phyloP scores from a whole-genome alignment of 2,113 vertebrate species.

The Xiphophorus hellerii region DNA sequence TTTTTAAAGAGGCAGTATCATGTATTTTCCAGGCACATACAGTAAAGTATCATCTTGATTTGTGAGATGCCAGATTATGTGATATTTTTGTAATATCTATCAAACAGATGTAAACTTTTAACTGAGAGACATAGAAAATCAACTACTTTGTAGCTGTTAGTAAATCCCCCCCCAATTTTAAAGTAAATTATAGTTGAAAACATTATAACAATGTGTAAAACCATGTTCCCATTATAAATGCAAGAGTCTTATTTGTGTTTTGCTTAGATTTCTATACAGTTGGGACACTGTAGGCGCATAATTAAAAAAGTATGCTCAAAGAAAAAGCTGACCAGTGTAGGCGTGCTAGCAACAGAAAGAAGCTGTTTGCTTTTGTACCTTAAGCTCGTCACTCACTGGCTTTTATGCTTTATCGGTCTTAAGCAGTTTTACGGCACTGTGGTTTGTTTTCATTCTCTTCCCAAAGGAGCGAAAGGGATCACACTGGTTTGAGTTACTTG shows the following conservation, averaged over 20 bases:
- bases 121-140: too few species aligned
- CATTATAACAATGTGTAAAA: too few species aligned
- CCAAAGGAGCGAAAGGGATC: conserved; percentile 22
- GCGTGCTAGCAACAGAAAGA: neutral
- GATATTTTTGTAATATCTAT: too few species aligned
- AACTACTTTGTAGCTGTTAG: too few species aligned
- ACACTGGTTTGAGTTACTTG: conserved; percentile 19
- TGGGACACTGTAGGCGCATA: neutral
- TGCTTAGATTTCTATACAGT: neutral
- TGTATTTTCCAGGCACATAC: too few species aligned
- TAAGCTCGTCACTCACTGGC: neutral
- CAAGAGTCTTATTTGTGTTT: neutral
- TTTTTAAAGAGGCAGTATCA: too few species aligned
- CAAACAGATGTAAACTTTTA: too few species aligned
- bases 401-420: conserved; percentile 5
- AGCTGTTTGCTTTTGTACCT: neutral
- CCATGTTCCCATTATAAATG: neutral
- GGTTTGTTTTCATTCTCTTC: conserved; percentile 14
- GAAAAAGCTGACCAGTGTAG: neutral
- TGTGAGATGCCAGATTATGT: too few species aligned
- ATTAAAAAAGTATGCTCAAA: neutral
- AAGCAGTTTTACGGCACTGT: neutral
- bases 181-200: too few species aligned
- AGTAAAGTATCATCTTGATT: too few species aligned
- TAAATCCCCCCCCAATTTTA: too few species aligned